Conservation (phyloP, 2,113 vertebrate genomes). For the Vulpes vulpes region DNA sequence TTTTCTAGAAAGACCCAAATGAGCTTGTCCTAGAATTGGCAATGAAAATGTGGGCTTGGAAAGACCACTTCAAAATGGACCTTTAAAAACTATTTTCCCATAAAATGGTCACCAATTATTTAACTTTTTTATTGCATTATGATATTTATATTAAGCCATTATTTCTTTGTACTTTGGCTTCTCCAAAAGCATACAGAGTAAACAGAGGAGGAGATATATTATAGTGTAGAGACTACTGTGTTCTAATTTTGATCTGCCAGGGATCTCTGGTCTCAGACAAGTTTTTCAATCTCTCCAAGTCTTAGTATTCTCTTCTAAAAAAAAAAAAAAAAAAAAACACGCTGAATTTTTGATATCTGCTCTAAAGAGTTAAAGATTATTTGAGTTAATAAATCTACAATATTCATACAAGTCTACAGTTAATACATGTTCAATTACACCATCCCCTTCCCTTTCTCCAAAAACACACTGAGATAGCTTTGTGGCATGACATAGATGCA, state of each 20-base stretch:
- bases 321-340: background rate
- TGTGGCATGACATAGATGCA: background rate
- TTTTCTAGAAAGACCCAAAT: background rate
- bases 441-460: background rate
- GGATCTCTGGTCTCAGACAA: background rate
- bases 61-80: background rate
- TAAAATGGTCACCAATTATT: background rate
- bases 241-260: constrained; percentile 18
- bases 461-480: background rate
- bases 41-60: background rate
- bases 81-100: background rate
- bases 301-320: constrained; percentile 11
- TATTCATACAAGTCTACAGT: background rate
- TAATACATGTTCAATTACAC: background rate
- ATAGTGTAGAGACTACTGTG: background rate
- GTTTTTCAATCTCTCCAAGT: background rate
- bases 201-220: background rate
- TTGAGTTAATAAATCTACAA: background rate
- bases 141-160: background rate
- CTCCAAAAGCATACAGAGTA: background rate
- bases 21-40: background rate
- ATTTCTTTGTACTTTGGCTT: constrained; percentile 10
- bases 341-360: background rate
- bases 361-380: background rate
- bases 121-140: background rate